Base-by-base conservation (phyloP, 2,797 vertebrate species). In the Danionella dracula region DNA sequence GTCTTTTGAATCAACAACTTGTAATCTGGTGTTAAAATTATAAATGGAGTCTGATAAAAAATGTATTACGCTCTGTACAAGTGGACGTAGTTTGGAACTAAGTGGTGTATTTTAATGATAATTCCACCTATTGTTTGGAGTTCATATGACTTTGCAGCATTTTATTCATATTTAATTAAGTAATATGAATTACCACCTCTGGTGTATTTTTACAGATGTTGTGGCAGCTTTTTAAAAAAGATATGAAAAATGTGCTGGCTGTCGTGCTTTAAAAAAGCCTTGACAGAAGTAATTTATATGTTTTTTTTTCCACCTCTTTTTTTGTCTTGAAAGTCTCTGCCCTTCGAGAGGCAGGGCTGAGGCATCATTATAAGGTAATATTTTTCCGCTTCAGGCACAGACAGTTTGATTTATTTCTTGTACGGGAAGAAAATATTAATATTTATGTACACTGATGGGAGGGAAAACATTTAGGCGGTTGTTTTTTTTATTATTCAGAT, bases 401-500 rank as follows among this genome's bases (percentile, higher is more conserved):
- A 38, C 71, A 42, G 82, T 84, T 74, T 79, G 81, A 81, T 79
- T 66, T 76, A 80, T 83, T 81, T 71, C 71, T 61, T 66, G 79
- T 76, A 78, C 78, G 44, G 79, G 70, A 77, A 72, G 60, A 71
- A 71, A 65, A 51, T 72, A 83, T 85, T 77, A 81, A 88, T 87
- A 86, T 87, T 79, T 82, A 84, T 85, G 68, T 66, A 59, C 50
- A 6, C 29, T 54, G 78, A 82, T 81, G 70, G 78, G 32, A 59
- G 66, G 70, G 54, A 38, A 63, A 70, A 73, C 53, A 76, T 66
- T 74, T 79, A 83, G 78, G 40, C 72, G 55, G 75, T 79, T 79
- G 72, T 79, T 85, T 79, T 84, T n/a, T n/a, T n/a, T n/a, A n/a
- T n/a, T 80, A 84, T 82, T 83, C 76, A 77, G 60, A 84, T 81